Base-by-base conservation (phyloP, 2,888 invertebrate genomes). In the Conomelus anceps region DNA sequence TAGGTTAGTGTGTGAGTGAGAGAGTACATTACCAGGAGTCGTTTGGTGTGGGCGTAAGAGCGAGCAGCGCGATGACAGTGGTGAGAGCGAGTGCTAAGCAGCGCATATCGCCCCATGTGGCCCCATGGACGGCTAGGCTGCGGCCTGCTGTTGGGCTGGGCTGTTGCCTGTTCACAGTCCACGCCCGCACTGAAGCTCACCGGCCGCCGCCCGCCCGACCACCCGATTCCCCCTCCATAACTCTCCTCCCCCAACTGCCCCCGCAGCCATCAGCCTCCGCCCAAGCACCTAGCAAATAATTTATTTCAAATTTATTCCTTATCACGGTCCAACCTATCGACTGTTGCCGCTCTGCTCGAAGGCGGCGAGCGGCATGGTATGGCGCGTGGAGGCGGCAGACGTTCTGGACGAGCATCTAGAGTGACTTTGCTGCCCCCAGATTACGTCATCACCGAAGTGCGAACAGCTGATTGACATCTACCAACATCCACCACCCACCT, bases 181-280 rank as follows among this genome's bases (percentile, higher is more conserved):
- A 63, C 63, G 63, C 63, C 34, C 26, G 26, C 86, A 26, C 26
- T 87, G 29, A 89, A 22, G 22, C 29, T 26, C 23, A 24, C 89
- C 22, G 88, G 88, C n/a, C 4, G 23, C 23, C 22, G 26, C 26
- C 6, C 26, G 63, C 88, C 23, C 29, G 22, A 20, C 22, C 88
- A 22, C 9, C 88, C 84, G 89, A 88, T 88, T 13, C 88, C 86
- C 89, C 85, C 86, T 86, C 85, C 85, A 86, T 85, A 89, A 88
- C 85, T 29, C 89, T 22, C 24, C 86, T n/a, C 88, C 87, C 34
- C 22, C 89, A 63, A 17, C 88, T n/a, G 22, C 41, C 89, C 92
- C 92, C 92, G 89, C 88, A 23, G 4, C 90, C 84, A 22, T 87
- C 63, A 26, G 89, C 17, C 24, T n/a, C 22, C 22, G 22, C 89